phyloP scores from a whole-genome alignment of 2,888 invertebrate genomes.

The Aspidiotus destructor region DNA sequence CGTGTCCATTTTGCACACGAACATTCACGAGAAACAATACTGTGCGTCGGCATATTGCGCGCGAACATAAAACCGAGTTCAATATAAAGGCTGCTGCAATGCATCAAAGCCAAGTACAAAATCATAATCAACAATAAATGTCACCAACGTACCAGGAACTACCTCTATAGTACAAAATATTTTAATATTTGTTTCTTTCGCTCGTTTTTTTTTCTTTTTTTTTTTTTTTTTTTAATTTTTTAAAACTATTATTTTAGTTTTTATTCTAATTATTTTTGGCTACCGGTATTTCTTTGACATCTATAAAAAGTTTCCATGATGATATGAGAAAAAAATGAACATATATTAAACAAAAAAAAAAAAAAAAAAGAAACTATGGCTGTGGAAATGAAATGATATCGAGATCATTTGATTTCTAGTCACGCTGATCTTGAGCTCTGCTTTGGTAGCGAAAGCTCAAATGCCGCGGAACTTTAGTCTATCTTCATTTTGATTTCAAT shows the following conservation, averaged over 20 bases:
- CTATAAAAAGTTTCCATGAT: too few species aligned
- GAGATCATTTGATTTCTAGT: too few species aligned
- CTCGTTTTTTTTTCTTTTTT: conserved; percentile 18
- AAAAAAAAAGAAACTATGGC: too few species aligned
- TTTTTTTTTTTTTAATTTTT: conserved; percentile 27
- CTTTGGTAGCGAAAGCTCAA: too few species aligned
- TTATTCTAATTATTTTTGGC: conserved; percentile 12
- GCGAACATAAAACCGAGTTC: conserved; percentile 71
- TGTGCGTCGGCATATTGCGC: conserved; percentile 78
- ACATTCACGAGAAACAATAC: conserved; percentile 89
- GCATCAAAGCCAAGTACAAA: conserved; percentile 48
- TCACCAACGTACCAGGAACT: conserved; percentile 34
- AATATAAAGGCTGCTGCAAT: conserved; percentile 55
- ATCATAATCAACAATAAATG: conserved; percentile 52
- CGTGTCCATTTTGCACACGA: conserved; percentile 80
- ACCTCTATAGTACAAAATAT: conserved; percentile 35
- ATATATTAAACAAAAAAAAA: too few species aligned
- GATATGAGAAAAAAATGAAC: too few species aligned
- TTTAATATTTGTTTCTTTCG: conserved; percentile 20
- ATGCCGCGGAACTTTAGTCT: too few species aligned
- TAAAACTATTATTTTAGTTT: conserved; percentile 8
- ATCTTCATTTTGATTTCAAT: too few species aligned
- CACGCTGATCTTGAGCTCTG: too few species aligned
- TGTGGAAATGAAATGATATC: too few species aligned
- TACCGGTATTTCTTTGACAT: not conserved